These are phyloP conservation scores for Rhabdornis inornatus DNA, from an alignment of 2,113 vertebrate species.

Conservation along the genomic window DNA sequence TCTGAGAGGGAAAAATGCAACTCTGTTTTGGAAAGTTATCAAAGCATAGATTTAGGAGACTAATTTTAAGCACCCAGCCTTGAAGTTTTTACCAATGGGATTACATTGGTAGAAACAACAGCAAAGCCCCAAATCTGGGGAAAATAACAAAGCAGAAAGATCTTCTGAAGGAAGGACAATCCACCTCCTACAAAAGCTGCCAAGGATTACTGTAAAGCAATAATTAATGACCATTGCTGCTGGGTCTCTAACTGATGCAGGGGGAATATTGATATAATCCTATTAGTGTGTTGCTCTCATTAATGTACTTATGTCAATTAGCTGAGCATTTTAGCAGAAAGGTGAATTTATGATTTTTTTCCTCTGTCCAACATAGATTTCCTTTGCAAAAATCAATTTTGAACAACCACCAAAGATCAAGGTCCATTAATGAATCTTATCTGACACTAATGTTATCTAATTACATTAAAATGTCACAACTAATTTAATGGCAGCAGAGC, in stretches of 20 bases:
- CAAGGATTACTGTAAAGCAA: slow-evolving; percentile 51
- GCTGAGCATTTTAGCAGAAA: slow-evolving; percentile 67
- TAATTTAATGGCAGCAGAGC: slow-evolving; percentile 60
- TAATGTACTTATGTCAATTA: slow-evolving; percentile 73
- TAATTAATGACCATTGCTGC: slow-evolving; percentile 59
- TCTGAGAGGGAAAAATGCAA: background rate
- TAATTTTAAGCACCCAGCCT: background rate
- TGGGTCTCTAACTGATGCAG: slow-evolving; percentile 60
- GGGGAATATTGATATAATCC: slow-evolving; percentile 68
- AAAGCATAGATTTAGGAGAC: background rate
- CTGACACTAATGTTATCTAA: slow-evolving; percentile 69
- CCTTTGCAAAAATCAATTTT: slow-evolving; percentile 58
- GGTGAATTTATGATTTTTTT: slow-evolving; percentile 50
- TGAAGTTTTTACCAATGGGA: background rate
- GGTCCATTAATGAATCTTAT: slow-evolving; percentile 62
- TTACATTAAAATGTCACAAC: slow-evolving; percentile 72
- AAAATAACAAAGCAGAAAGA: slow-evolving; percentile 35
- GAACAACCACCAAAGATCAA: slow-evolving; percentile 58
- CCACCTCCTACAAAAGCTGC: slow-evolving; percentile 19
- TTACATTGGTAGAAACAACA: background rate
- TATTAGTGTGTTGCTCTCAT: slow-evolving; percentile 60
- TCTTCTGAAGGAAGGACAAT: slow-evolving; percentile 21
- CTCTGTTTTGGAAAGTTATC: background rate
- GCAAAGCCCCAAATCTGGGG: background rate
- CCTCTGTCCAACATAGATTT: slow-evolving; percentile 20